phyloP scores from a whole-genome alignment of 2,888 invertebrate species.

The Leptopterna dolabrata region DNA sequence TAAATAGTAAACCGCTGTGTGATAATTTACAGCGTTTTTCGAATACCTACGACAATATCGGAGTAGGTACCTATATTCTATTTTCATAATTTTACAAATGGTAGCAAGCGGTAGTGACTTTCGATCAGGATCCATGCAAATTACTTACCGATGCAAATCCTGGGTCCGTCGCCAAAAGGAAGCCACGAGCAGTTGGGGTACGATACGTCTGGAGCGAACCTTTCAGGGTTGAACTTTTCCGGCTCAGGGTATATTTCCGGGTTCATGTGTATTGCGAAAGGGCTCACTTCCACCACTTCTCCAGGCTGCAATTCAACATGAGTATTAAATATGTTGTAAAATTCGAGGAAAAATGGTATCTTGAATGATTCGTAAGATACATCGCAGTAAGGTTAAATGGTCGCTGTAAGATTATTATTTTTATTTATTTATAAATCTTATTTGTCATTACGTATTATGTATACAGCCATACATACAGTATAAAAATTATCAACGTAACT shows the following conservation, averaged over 20 bases:
- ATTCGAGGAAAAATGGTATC: too few species aligned
- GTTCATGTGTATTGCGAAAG: conserved; percentile 37
- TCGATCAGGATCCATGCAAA: too few species aligned
- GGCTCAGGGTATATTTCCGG: conserved; percentile 43
- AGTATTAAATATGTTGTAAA: too few species aligned
- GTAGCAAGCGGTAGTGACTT: too few species aligned
- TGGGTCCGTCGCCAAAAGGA: conserved; percentile 48
- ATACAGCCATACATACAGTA: too few species aligned
- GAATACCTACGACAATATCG: too few species aligned
- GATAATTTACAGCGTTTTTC: too few species aligned
- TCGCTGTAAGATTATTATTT: background rate
- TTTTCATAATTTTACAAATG: too few species aligned
- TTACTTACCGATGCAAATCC: conserved; percentile 50
- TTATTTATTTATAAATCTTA: background rate
- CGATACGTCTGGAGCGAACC: conserved; percentile 35
- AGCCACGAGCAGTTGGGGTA: conserved; percentile 30
- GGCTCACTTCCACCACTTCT: conserved; percentile 8
- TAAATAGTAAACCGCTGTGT: too few species aligned
- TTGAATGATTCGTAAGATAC: background rate
- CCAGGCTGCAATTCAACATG: conserved; percentile 16
- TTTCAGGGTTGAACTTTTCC: conserved; percentile 27
- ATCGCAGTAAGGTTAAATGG: background rate
- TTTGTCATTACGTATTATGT: too few species aligned
- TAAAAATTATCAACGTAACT: too few species aligned
- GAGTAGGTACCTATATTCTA: too few species aligned